Evolutionary conservation across 2,888 invertebrate genomes (phyloP), one percentile per base, ranked within the genome.

Genomic region (Drosophila subquinaria): DNA sequence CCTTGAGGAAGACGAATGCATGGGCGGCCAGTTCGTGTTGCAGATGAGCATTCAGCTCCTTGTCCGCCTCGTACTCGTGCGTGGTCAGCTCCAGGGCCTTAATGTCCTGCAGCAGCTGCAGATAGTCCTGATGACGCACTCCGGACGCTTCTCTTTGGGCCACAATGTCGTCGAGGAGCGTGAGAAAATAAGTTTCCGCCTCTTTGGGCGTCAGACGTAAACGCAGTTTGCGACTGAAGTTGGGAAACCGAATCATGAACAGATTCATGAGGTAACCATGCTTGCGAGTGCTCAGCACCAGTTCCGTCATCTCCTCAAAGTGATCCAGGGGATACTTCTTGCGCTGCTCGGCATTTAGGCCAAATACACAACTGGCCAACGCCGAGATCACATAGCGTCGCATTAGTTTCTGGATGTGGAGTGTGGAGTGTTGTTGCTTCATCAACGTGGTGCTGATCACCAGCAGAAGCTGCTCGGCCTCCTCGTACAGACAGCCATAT

Each of bases 41-140:
- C 5, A 92, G 81, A 64, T 90, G 91, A 10, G 70, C 67, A 3
- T 73, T 78, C 2, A 93, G 61, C 17, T 88, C 85, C 48, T 88
- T 89, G 65, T 93, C 92, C 53, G 93, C 67, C 51, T 90, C 84
- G 3, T 82, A 82, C 47, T 91, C 90, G 40, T 91, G 91, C 0
- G 90, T 91, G 38, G 82, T 88, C 47, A 82, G 64, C 64, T 92
- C 90, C 33, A 88, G 68, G 0, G 74, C 93, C 73, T 94, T 94
- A 27, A 95, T 79, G 47, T 94, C 93, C 40, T 95, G 92, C 42
- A 95, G 81, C 23, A 94, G 83, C 77, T 95, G 94, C 67, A 95
- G 85, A 70, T 95, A 95, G 84, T 95, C 95, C 57, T 94, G 92
- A 0, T 56, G 64, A 0, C 79, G 76, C 10, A 79, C 85, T 0